Conservation (phyloP, 2,888 invertebrate species). For the Drosophila rubida region DNA sequence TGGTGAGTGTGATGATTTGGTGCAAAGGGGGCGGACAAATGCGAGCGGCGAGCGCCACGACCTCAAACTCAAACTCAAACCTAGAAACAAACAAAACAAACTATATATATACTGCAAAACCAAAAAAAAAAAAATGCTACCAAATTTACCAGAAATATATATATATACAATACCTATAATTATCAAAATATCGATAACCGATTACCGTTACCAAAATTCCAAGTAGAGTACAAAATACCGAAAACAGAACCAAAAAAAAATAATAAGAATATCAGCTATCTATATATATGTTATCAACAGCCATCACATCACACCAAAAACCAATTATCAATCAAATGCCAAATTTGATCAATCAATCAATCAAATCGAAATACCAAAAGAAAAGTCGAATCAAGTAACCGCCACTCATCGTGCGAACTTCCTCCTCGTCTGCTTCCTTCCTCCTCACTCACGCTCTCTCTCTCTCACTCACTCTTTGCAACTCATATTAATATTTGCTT, state of each 20-base stretch:
- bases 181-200: constrained; percentile 24
- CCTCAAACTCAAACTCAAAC: constrained; percentile 23
- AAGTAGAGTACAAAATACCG: constrained; percentile 51
- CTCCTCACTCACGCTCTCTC: constrained; percentile 11
- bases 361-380: constrained; percentile 19
- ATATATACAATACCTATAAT: constrained; percentile 3
- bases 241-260: constrained; percentile 57
- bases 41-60: constrained; percentile 80
- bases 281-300: constrained; percentile 55
- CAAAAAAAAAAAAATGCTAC: constrained; percentile 8
- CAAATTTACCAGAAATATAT: constrained; percentile 18
- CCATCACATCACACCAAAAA: constrained; percentile 70
- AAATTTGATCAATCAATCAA: constrained; percentile 41
- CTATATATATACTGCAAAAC: too few species aligned
- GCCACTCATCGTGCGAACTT: constrained; percentile 57
- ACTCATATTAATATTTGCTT: constrained; percentile 34
- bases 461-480: constrained; percentile 6
- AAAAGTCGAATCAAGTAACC: constrained; percentile 50
- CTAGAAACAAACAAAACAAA: constrained; percentile 17
- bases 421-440: constrained; percentile 54
- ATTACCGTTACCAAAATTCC: constrained; percentile 45
- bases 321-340: constrained; percentile 47
- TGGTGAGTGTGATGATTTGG: constrained; percentile 85
- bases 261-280: constrained; percentile 33
- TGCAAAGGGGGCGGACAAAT: constrained; percentile 78